These are phyloP conservation scores for Pterostichus madidus DNA, from an alignment of 2,888 invertebrate genomes.

Conservation along the genomic window DNA sequence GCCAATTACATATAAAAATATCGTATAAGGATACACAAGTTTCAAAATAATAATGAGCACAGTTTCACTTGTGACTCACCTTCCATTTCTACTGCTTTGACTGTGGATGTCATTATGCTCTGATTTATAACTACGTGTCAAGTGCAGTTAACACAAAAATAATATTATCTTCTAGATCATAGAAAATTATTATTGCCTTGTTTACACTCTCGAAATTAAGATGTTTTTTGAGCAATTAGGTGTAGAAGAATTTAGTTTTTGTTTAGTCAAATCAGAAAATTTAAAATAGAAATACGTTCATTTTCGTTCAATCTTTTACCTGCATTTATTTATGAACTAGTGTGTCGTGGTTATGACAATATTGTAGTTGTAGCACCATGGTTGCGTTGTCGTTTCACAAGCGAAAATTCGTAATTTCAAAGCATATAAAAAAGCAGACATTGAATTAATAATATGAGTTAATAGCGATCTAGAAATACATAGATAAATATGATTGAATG, in stretches of 20 bases:
- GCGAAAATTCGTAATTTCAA: no score
- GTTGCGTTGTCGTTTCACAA: no score
- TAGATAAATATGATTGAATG: no score
- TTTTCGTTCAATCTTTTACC: no score
- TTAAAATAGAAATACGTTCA: no score
- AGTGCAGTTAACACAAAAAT: background rate
- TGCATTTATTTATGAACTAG: no score
- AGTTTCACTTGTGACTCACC: constrained; percentile 45
- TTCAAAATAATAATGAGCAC: constrained; percentile 42
- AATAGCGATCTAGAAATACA: no score
- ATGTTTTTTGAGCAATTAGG: background rate
- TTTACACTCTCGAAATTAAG: background rate
- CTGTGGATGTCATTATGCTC: constrained; percentile 3
- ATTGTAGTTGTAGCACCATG: no score
- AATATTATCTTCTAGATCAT: background rate
- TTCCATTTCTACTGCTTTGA: constrained; percentile 32
- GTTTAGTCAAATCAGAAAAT: no score
- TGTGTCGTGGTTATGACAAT: no score
- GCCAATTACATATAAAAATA: constrained; percentile 13
- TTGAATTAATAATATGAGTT: no score
- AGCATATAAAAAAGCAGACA: no score
- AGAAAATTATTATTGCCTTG: constrained; percentile 12
- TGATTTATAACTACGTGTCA: constrained; percentile 11
- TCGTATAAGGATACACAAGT: background rate
- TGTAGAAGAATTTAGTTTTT: constrained; percentile 15